Base-by-base conservation (phyloP, 2,113 vertebrate genomes). In the Elachura formosa region DNA sequence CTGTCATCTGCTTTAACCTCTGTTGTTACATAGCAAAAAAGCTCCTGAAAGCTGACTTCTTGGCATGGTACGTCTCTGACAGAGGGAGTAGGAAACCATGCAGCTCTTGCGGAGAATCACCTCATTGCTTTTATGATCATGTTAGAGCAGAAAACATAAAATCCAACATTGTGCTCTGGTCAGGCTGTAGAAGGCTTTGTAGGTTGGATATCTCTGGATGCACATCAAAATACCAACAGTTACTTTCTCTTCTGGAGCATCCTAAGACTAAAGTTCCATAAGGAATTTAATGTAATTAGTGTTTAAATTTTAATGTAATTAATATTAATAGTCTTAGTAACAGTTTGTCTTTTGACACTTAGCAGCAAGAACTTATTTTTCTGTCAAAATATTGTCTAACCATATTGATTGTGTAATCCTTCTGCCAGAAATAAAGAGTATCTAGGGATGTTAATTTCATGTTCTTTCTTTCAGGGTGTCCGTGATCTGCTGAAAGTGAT, bases 401-500 rank as follows among this genome's bases (percentile, higher is more conserved):
- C 8, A 4, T 51, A 33, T 19, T 61, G 31, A 19, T 36, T 52
- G 6, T 55, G 26, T 87, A 25, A 33, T 48, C 34, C 64, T 78
- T 55, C 61, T 87, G 14, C 13, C 71, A 84, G 49, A 76, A 87
- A 25, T 81, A 64, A 68, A 56, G 16, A 51, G 3, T 78, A 28
- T 75, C 19, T 40, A 15, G 5, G 34, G 77, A 33, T 0, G 0
- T 62, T 78, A 49, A 58, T 85, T 94, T 72, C 52, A 10, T 51
- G 15, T 87, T 34, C 79, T 63, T 93, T 73, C 5, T 71, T 87
- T 90, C 85, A 99, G 99, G 99, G 99, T 59, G 99, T 99, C 59
- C 98, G 99, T 4, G 99, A 99, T 97, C 97, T 99, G 6, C 96
- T 99, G 91, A 99, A 99, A 97, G 98, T 98, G 34, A 98, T 99